Base-by-base conservation (phyloP, 1,140 invertebrate genomes). In the Chelonus insularis region DNA sequence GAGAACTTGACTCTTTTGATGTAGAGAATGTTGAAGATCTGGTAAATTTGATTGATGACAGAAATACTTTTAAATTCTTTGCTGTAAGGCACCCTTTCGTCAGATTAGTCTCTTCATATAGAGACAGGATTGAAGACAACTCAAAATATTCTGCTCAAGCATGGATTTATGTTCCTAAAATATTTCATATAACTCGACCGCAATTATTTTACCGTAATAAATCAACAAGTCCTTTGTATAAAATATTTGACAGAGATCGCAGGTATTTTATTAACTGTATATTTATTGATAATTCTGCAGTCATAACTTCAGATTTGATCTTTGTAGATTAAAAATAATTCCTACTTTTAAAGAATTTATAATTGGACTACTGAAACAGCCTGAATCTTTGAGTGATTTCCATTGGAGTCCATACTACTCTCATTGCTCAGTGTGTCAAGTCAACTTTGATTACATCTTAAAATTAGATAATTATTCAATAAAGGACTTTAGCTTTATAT, bases 41-140 rank as follows among this genome's bases (percentile, higher is more conserved):
- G 0, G 29, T 71, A n/a, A 48, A 52, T 45, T 37, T 71, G 4
- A 60, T 69, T 11, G 66, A 67, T 5, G 64, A 78, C 47, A 37
- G 57, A 12, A 62, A 60, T 12, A 54, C 71, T 12, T 79, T 77
- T 43, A 82, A 79, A 63, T 78, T 85, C 56, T 52, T 85, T 1
- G 60, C 82, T 12, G 81, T 84, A 0, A 74, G 84, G 34, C 82
- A 85, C 70, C 84, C 84, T 0, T 84, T 84, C 65, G 73, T 83
- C 57, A 72, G 84, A 7, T 60, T 85, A 1, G 75, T 84, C 4
- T 84, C 83, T n/a, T 78, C 82, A 0, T 85, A 81, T 57, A 78
- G 83, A 64, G 81, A 84, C 60, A 73, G 83, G 62, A 73, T 85
- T 58, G 82, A 80, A 61, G 76, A 83, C 51, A 81, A 77, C 57